These are phyloP conservation scores for Xiphophorus hellerii DNA, from an alignment of 2,113 vertebrate species.

Conservation along the genomic window DNA sequence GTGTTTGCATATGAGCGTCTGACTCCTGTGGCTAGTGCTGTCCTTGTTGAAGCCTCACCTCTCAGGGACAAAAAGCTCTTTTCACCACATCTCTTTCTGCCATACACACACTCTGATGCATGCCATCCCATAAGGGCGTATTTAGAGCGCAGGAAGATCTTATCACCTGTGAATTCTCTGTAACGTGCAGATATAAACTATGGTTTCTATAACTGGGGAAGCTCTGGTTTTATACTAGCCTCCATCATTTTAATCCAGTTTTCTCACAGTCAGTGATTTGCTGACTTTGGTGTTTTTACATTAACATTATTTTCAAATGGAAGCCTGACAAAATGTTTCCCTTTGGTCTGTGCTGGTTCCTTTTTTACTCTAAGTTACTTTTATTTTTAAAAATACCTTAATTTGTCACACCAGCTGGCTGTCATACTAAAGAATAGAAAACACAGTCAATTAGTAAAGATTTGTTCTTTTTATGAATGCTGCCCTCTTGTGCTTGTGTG, in stretches of 20 bases:
- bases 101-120: slow-evolving; percentile 13
- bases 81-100: slow-evolving; percentile 43
- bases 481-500: slow-evolving; percentile 61
- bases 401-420: no score
- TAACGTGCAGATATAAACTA: slow-evolving; percentile 10
- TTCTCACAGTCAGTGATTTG: not conserved
- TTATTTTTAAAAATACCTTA: not conserved
- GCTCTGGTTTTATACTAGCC: slow-evolving; percentile 11
- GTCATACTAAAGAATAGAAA: not conserved
- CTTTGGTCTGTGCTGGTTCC: not conserved
- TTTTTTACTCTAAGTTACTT: not conserved
- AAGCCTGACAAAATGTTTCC: not conserved
- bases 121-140: slow-evolving; percentile 53
- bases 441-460: not conserved
- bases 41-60: slow-evolving; percentile 61
- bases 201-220: slow-evolving; percentile 8
- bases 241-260: slow-evolving; percentile 18
- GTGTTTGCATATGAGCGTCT: slow-evolving; percentile 26
- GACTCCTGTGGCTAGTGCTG: slow-evolving; percentile 24
- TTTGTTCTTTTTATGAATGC: slow-evolving; percentile 26
- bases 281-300: not conserved
- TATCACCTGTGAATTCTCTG: slow-evolving; percentile 45
- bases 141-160: slow-evolving; percentile 56
- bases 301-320: not conserved
- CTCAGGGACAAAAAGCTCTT: slow-evolving; percentile 67